Base-by-base conservation (phyloP, 1,140 invertebrate genomes). In the Drosophila melanica region DNA sequence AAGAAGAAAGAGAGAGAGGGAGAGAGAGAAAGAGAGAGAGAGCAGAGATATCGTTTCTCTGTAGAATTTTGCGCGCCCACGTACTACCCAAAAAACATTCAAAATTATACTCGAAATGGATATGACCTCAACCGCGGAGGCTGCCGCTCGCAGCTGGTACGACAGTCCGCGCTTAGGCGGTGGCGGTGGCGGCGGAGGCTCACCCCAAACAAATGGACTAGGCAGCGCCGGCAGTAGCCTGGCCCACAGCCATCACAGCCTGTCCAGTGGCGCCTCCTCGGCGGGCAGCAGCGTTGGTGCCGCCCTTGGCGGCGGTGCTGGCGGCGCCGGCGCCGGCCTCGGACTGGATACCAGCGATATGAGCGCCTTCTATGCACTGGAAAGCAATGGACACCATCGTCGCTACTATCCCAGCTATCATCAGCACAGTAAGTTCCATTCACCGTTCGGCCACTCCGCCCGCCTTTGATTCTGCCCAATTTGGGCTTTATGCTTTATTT, bases 41-140 rank as follows among this genome's bases (percentile, higher is more conserved):
- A 51, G 27, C 44, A 45, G 57, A 64, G 65, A 68, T 60, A 65
- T 23, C 14, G 37, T 14, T 64, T 45, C 68, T 77, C 68, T 74
- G 51, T 62, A 30, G 62, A 74, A 78, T 75, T 77, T 77, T 64
- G 41, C 62, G 62, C 75, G 65, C 73, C 71, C 65, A 71, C 70
- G 78, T 76, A 57, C 60, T 67, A 80, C 37, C 53, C 44, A 81
- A 80, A 79, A 91, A 90, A 70, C 81, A 69, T 86, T 91, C 90
- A 91, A 91, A 87, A 91, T 91, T 91, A 91, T 91, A 90, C 90
- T 92, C 89, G 90, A 92, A 90, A 92, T 92, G 91, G 91, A 92
- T 90, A 92, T 92, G 91, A 92, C 91, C 75, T 92, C 91, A 81
- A 92, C 91, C 84, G 91, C 91, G 81, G 91, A 92, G 84, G 91